phyloP scores from a whole-genome alignment of 2,113 vertebrate genomes.

The Rhinolophus sinicus region DNA sequence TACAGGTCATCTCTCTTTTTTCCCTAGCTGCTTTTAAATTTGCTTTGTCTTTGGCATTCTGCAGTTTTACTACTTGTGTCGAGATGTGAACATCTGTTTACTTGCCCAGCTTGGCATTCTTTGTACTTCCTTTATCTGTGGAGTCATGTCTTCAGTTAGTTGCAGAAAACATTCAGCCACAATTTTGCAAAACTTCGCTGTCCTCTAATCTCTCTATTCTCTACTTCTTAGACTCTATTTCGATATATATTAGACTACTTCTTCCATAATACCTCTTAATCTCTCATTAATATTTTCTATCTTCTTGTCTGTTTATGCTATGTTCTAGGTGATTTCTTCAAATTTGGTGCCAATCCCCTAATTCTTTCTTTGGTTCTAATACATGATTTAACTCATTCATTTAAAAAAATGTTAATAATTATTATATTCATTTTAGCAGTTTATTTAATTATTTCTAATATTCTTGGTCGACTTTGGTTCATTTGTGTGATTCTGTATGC shows the following conservation, averaged over 20 bases:
- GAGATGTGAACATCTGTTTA: background rate
- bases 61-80: background rate
- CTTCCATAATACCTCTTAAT: background rate
- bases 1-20: background rate
- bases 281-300: background rate
- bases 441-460: background rate
- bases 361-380: background rate
- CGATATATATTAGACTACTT: background rate
- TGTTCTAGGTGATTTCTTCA: background rate
- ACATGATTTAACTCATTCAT: background rate
- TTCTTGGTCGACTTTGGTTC: background rate
- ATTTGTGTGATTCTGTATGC: background rate
- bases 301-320: background rate
- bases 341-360: background rate
- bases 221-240: background rate
- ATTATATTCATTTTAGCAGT: background rate
- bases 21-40: background rate
- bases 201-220: background rate
- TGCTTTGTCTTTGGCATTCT: background rate
- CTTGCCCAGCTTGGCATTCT: background rate
- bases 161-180: background rate
- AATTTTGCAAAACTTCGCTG: background rate
- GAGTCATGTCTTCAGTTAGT: background rate
- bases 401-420: background rate
- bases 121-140: background rate